Percentiles rank a stretch among this genome's conserved stretches.
Evolutionary conservation across 1,140 invertebrate genomes (phyloP).

Genomic region (Drosophila sulfurigaster): DNA sequence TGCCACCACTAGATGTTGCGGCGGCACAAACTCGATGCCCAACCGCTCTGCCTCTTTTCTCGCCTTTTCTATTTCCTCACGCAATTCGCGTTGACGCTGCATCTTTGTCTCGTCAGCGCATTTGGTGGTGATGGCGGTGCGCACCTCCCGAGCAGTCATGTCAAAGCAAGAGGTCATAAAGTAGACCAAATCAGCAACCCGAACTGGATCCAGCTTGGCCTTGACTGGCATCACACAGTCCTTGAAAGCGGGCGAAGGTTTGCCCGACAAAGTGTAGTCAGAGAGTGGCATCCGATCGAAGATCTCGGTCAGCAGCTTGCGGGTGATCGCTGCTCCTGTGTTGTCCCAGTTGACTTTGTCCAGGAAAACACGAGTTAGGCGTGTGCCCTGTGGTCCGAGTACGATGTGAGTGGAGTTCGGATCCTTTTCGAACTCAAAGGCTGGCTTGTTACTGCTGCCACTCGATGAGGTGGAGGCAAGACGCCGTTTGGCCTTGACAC

Average conservation of each 20-base stretch:
- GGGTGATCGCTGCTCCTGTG: slow-evolving; percentile 77
- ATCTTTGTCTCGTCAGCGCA: slow-evolving; percentile 88
- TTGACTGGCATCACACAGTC: slow-evolving; percentile 73
- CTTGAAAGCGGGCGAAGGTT: slow-evolving; percentile 83
- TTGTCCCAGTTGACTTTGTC: slow-evolving; percentile 75
- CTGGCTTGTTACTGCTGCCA: slow-evolving; percentile 24
- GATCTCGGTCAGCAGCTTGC: slow-evolving; percentile 80
- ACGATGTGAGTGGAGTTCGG: slow-evolving; percentile 45
- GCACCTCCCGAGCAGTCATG: slow-evolving; percentile 75
- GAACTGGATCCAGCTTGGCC: slow-evolving; percentile 73
- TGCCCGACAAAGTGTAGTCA: slow-evolving; percentile 84
- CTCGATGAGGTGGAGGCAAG: slow-evolving; percentile 55
- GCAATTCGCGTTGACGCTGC: slow-evolving; percentile 56
- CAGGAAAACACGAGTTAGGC: slow-evolving; percentile 54
- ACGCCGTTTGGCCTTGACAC: slow-evolving; percentile 9
- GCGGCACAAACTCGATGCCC: too few species aligned
- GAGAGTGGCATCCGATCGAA: slow-evolving; percentile 79
- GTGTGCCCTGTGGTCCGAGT: slow-evolving; percentile 80
- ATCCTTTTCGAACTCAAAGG: slow-evolving; percentile 60
- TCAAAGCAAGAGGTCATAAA: slow-evolving; percentile 70
- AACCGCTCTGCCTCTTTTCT: neutral
- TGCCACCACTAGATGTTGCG: neutral
- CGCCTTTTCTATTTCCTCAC: neutral
- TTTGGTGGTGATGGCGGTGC: slow-evolving; percentile 86
- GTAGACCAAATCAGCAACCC: slow-evolving; percentile 83